Percentiles rank a stretch among this genome's conserved stretches.
phyloP scores from a whole-genome alignment of 1,140 invertebrate species.

The Tetraneura akinire region DNA sequence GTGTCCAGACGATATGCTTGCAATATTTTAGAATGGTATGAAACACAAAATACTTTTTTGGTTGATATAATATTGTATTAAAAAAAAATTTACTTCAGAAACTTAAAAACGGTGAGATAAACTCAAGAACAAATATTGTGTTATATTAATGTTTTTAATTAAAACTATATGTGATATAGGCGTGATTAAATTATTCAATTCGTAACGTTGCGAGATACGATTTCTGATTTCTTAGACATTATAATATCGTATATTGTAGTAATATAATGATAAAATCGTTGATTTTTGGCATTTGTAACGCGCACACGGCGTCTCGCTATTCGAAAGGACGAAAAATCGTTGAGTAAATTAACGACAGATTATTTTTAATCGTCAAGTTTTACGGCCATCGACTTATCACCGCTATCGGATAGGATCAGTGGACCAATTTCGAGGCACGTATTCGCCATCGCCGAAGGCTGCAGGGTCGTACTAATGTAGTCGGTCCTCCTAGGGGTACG shows the following conservation, averaged over 20 bases:
- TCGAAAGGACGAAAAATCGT: too few relatives aligned
- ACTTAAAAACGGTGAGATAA: too few relatives aligned
- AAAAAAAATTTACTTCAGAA: too few relatives aligned
- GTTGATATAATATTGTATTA: too few relatives aligned
- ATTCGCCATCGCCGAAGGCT: not conserved
- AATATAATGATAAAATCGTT: not conserved
- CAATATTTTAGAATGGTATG: too few relatives aligned
- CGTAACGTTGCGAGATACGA: not conserved
- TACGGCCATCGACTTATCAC: constrained; percentile 5
- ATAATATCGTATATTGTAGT: not conserved
- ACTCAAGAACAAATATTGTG: too few relatives aligned
- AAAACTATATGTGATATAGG: not conserved
- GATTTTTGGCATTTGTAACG: not conserved
- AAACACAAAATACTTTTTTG: too few relatives aligned
- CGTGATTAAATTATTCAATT: not conserved
- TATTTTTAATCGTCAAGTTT: not conserved
- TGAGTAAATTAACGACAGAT: not conserved
- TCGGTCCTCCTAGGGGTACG: not conserved
- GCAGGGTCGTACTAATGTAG: not conserved
- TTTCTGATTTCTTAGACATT: too few relatives aligned
- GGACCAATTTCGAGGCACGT: not conserved
- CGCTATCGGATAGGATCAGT: not conserved
- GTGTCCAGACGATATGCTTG: too few relatives aligned
- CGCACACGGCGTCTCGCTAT: too few relatives aligned
- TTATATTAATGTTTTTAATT: too few relatives aligned